Conservation (phyloP, 2,113 vertebrate genomes). For the Cottus gobio region DNA sequence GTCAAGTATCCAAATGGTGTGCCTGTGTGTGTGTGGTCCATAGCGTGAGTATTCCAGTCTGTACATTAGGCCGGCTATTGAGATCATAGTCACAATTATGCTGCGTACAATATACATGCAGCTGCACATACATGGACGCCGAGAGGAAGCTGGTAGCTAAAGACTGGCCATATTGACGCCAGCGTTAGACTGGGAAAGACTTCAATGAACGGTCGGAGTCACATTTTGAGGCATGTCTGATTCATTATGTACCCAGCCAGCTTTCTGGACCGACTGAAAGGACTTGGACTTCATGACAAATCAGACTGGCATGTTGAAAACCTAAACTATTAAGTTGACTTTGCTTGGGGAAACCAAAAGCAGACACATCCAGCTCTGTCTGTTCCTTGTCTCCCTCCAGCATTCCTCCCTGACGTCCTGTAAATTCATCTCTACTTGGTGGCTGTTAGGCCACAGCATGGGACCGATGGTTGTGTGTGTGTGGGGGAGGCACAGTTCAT, state of each 20-base stretch:
- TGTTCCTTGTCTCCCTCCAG: constrained; percentile 8
- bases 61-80: constrained; percentile 37
- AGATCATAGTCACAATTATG: constrained; percentile 41
- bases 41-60: constrained; percentile 32
- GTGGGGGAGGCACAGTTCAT: neutral
- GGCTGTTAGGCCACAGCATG: neutral
- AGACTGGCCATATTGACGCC: constrained; percentile 13
- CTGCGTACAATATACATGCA: constrained; percentile 21
- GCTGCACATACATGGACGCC: constrained; percentile 14
- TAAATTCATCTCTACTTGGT: constrained; percentile 1
- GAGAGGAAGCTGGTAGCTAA: constrained; percentile 31
- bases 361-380: constrained; percentile 25
- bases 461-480: neutral
- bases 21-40: constrained; percentile 40
- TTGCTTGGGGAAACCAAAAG: constrained; percentile 35
- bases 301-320: constrained; percentile 53
- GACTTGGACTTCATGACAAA: constrained; percentile 52
- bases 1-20: constrained; percentile 63
- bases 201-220: constrained; percentile 11
- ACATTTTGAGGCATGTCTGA: constrained; percentile 37
- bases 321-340: constrained; percentile 30
- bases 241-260: constrained; percentile 51
- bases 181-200: constrained; percentile 2
- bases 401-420: neutral
- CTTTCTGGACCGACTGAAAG: constrained; percentile 42